Conservation (phyloP, 2,888 invertebrate genomes). For the Drosophila demipolita region DNA sequence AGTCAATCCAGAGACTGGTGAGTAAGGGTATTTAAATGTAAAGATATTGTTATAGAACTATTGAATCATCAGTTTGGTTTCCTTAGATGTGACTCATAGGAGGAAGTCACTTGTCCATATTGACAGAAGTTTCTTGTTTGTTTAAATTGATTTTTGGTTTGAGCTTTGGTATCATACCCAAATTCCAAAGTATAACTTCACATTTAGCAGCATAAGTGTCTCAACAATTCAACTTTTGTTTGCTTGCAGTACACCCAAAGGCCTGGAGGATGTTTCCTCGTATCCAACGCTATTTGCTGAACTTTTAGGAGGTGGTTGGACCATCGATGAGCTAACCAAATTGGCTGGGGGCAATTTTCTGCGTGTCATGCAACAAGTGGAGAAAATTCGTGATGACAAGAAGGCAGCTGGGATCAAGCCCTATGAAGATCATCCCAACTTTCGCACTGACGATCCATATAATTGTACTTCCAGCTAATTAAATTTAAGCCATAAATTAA, state of each 20-base stretch:
- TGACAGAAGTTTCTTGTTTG: not conserved
- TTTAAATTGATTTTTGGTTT: not conserved
- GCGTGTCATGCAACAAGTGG: constrained; percentile 88
- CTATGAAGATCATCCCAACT: constrained; percentile 88
- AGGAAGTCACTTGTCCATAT: not conserved
- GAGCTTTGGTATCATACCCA: not conserved
- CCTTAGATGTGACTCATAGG: not conserved
- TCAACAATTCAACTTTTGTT: not conserved
- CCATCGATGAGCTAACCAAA: constrained; percentile 91
- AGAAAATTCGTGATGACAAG: constrained; percentile 90
- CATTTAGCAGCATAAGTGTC: not conserved
- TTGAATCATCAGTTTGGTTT: not conserved
- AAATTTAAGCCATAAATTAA: constrained; percentile 60
- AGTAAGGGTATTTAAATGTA: not conserved
- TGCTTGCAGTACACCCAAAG: constrained; percentile 90
- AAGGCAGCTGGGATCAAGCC: constrained; percentile 89
- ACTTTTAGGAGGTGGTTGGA: constrained; percentile 92
- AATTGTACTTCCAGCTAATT: constrained; percentile 85
- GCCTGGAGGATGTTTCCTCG: constrained; percentile 92
- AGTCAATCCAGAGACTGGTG: not conserved
- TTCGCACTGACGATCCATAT: constrained; percentile 85
- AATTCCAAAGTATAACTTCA: not conserved
- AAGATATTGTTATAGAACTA: too few relatives aligned
- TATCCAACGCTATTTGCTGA: constrained; percentile 92
- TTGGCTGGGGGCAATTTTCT: constrained; percentile 91